phyloP scores from a whole-genome alignment of 2,113 vertebrate genomes.

The cattle (Bos taurus) region DNA sequence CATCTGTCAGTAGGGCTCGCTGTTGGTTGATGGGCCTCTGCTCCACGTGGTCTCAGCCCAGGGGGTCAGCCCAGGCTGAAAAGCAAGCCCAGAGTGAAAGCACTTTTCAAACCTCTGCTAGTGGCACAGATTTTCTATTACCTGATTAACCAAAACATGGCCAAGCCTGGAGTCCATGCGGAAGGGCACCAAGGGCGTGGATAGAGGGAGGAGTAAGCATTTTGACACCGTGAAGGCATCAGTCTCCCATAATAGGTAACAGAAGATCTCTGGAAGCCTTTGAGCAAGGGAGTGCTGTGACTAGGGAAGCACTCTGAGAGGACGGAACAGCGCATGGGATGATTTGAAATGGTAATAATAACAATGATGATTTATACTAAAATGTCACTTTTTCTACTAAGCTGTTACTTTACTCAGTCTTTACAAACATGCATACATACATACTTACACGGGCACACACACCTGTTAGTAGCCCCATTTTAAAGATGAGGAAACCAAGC shows the following conservation, averaged over 20 bases:
- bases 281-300: neutral
- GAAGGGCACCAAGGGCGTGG: neutral
- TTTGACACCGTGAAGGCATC: neutral
- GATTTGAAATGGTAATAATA: neutral
- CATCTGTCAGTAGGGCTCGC: neutral
- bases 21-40: neutral
- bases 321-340: neutral
- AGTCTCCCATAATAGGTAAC: neutral
- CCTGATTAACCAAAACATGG: neutral
- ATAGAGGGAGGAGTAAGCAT: neutral
- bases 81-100: neutral
- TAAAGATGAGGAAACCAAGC: conserved; percentile 1
- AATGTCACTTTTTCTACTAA: neutral
- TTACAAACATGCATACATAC: neutral
- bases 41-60: neutral
- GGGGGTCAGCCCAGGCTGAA: neutral
- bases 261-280: neutral
- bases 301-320: neutral
- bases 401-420: neutral
- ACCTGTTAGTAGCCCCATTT: neutral
- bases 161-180: neutral
- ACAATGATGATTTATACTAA: neutral
- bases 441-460: neutral
- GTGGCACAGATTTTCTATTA: neutral
- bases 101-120: neutral